Evolutionary conservation across 92 coral and sea anemone genomes (phyloP).

Genomic region (Bergia puertoricense): DNA sequence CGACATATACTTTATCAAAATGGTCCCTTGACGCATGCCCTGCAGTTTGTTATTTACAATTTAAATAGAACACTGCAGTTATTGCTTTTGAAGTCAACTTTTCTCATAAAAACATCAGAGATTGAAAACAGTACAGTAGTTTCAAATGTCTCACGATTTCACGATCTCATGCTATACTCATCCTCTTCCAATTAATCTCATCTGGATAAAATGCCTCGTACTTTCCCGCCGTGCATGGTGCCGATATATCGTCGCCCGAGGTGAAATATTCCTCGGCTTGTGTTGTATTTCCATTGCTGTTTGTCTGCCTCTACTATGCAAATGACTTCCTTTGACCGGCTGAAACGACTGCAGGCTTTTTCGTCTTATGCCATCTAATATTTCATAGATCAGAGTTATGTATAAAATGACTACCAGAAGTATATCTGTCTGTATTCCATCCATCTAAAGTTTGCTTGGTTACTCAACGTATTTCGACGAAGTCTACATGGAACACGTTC

Average conservation of each 20-base stretch:
- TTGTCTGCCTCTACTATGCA: slow-evolving; percentile 17
- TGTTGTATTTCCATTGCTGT: background rate
- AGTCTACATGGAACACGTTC: too few relatives aligned
- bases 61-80: background rate
- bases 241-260: background rate
- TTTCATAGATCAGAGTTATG: slow-evolving; percentile 65
- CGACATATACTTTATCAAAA: background rate
- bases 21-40: background rate
- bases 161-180: background rate
- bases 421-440: slow-evolving; percentile 59
- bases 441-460: slow-evolving; percentile 42
- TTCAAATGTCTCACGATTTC: background rate
- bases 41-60: background rate
- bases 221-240: slow-evolving; percentile 31
- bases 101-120: background rate
- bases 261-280: slow-evolving; percentile 12
- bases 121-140: background rate
- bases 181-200: slow-evolving; percentile 57
- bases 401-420: slow-evolving; percentile 58
- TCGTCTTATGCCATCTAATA: slow-evolving; percentile 47
- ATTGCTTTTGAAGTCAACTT: background rate
- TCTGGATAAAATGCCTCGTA: slow-evolving; percentile 64
- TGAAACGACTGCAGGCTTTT: slow-evolving; percentile 38
- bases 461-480: background rate
- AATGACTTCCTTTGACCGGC: slow-evolving; percentile 25